A percentile compares a stretch with the other conserved stretches of the same genome.
phyloP scores from a whole-genome alignment of 2,113 vertebrate genomes.

The Spheniscus mendiculus region DNA sequence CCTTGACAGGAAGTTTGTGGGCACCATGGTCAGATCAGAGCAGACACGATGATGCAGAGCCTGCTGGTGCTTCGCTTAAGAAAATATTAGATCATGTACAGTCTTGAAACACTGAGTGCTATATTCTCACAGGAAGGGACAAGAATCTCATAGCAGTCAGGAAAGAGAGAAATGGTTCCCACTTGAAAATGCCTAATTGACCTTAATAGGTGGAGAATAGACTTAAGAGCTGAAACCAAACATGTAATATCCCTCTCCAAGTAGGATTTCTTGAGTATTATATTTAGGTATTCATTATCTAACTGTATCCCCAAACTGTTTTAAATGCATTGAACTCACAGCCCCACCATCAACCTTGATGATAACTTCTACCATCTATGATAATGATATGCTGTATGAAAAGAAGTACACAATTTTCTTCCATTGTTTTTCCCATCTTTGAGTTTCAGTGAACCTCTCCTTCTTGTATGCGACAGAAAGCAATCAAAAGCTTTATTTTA shows the following conservation, averaged over 20 bases:
- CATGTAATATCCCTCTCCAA: neutral
- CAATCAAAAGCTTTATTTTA: neutral
- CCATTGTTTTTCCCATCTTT: neutral
- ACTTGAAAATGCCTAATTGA: neutral
- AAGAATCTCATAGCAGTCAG: neutral
- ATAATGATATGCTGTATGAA: neutral
- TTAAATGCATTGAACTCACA: neutral
- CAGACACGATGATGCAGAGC: neutral
- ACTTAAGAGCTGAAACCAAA: neutral
- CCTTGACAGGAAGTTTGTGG: neutral
- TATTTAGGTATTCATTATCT: neutral
- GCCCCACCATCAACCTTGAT: neutral
- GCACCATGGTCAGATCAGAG: neutral
- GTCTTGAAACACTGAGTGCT: neutral
- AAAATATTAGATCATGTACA: neutral
- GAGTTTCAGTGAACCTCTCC: neutral
- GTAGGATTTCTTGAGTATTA: neutral
- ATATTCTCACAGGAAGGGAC: neutral
- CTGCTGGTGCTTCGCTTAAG: neutral
- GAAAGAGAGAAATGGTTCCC: neutral
- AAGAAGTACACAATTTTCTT: neutral
- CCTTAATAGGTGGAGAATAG: neutral
- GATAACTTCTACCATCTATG: neutral
- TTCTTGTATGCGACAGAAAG: neutral
- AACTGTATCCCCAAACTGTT: neutral